These are phyloP conservation scores for Enteromius viviparus DNA, from an alignment of 2,797 vertebrate species.

Conservation along the genomic window DNA sequence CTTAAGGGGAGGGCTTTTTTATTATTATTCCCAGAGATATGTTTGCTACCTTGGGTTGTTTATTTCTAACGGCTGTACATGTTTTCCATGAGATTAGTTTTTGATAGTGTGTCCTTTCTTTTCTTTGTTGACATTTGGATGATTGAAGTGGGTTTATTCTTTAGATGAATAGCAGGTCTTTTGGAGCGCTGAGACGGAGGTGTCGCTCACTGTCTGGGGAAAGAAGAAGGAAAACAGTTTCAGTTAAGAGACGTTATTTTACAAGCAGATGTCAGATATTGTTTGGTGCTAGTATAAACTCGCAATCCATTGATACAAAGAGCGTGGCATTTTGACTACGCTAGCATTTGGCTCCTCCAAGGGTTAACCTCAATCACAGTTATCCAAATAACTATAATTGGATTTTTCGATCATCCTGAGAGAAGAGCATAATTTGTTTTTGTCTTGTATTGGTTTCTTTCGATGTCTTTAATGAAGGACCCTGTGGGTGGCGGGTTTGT, in stretches of 20 bases:
- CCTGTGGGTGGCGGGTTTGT: constrained; percentile 27
- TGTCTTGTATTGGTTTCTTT: constrained; percentile 43
- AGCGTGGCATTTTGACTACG: constrained; percentile 44
- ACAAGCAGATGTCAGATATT: constrained; percentile 34
- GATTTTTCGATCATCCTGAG: constrained; percentile 29
- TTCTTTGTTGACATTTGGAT: constrained; percentile 72
- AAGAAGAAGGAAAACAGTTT: constrained; percentile 47
- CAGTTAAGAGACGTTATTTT: constrained; percentile 38
- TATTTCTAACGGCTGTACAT: constrained; percentile 66
- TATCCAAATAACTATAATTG: constrained; percentile 33
- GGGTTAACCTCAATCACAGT: constrained; percentile 29
- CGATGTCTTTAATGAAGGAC: constrained; percentile 26
- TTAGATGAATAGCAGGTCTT: constrained; percentile 57
- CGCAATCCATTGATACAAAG: constrained; percentile 49
- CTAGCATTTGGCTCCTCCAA: constrained; percentile 5
- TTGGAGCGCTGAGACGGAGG: constrained; percentile 57
- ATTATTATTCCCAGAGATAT: constrained; percentile 38
- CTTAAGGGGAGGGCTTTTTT: constrained; percentile 46
- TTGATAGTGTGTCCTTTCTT: constrained; percentile 66
- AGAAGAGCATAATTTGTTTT: constrained; percentile 47
- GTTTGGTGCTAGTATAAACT: constrained; percentile 41
- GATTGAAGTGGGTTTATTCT: constrained; percentile 68
- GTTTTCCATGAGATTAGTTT: constrained; percentile 65
- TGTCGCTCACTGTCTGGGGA: constrained; percentile 51
- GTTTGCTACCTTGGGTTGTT: constrained; percentile 52